Evolutionary conservation across 2,797 vertebrate species (phyloP).

Genomic region (Muraenolepis orangiensis): DNA sequence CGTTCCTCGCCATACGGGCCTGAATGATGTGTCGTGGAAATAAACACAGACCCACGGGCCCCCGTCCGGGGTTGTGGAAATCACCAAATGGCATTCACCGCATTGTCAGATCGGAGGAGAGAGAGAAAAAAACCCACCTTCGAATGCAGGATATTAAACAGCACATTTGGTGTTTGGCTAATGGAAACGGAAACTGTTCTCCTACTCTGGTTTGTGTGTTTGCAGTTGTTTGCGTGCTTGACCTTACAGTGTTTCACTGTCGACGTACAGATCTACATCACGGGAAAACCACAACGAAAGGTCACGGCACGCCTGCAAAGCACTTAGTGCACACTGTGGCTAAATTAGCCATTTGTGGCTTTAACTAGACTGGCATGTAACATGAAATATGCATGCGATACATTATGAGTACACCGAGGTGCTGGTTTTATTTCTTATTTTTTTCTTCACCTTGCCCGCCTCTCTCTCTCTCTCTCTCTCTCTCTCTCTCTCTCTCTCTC

Average conservation of each 20-base stretch:
- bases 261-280: background rate
- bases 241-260: background rate
- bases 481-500: background rate
- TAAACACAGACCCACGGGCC: conserved; percentile 4
- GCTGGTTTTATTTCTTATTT: too few relatives aligned
- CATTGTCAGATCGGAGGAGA: too few relatives aligned
- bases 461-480: background rate
- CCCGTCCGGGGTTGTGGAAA: conserved; percentile 14
- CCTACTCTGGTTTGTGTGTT: too few relatives aligned
- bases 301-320: background rate
- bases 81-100: too few relatives aligned
- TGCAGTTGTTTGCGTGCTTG: too few relatives aligned
- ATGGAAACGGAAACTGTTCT: too few relatives aligned
- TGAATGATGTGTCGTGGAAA: conserved; percentile 6
- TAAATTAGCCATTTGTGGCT: conserved; percentile 14
- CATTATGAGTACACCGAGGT: background rate
- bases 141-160: too few relatives aligned
- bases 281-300: background rate
- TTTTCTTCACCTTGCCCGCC: background rate
- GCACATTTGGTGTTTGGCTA: too few relatives aligned
- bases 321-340: background rate
- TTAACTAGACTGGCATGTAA: conserved; percentile 9
- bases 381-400: conserved; percentile 20
- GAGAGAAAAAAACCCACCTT: too few relatives aligned
- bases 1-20: conserved; percentile 7